Evolutionary conservation across 2,888 invertebrate genomes (phyloP).

Genomic region (Drosophila paracracens): DNA sequence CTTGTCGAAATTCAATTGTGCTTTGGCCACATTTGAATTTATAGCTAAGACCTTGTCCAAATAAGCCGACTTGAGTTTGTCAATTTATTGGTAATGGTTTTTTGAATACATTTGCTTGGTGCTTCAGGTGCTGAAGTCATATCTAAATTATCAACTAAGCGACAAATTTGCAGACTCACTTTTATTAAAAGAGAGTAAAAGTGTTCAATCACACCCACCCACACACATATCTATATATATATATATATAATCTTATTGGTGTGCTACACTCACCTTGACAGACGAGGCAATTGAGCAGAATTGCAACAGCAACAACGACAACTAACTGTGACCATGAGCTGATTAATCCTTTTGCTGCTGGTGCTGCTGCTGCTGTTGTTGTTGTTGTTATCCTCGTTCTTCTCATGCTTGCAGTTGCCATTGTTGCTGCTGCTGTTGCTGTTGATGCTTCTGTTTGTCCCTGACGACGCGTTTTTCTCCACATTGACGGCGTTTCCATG

Average conservation of each 20-base stretch:
- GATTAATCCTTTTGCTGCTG: slow-evolving; percentile 60
- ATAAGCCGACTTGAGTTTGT: background rate
- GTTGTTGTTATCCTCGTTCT: slow-evolving; percentile 33
- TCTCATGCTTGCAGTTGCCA: slow-evolving; percentile 25
- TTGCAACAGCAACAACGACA: slow-evolving; percentile 68
- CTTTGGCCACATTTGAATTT: slow-evolving; percentile 28
- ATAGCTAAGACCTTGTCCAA: slow-evolving; percentile 36
- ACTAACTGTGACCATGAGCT: slow-evolving; percentile 63
- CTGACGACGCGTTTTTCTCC: slow-evolving; percentile 80
- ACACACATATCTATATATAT: background rate
- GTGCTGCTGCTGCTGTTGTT: slow-evolving; percentile 37
- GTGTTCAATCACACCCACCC: slow-evolving; percentile 9
- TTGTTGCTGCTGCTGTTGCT: slow-evolving; percentile 40
- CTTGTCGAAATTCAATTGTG: slow-evolving; percentile 34
- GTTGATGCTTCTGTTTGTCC: slow-evolving; percentile 59
- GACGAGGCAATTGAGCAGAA: slow-evolving; percentile 71
- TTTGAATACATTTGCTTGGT: slow-evolving; percentile 14
- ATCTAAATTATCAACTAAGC: slow-evolving; percentile 27
- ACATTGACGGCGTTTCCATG: slow-evolving; percentile 51
- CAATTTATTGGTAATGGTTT: slow-evolving; percentile 29
- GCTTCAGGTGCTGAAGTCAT: slow-evolving; percentile 19
- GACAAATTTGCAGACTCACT: background rate
- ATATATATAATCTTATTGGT: background rate
- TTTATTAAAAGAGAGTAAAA: slow-evolving; percentile 17
- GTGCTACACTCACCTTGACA: slow-evolving; percentile 79